These are phyloP conservation scores for Salarias fasciatus DNA, from an alignment of 2,797 vertebrate species.

Conservation along the genomic window DNA sequence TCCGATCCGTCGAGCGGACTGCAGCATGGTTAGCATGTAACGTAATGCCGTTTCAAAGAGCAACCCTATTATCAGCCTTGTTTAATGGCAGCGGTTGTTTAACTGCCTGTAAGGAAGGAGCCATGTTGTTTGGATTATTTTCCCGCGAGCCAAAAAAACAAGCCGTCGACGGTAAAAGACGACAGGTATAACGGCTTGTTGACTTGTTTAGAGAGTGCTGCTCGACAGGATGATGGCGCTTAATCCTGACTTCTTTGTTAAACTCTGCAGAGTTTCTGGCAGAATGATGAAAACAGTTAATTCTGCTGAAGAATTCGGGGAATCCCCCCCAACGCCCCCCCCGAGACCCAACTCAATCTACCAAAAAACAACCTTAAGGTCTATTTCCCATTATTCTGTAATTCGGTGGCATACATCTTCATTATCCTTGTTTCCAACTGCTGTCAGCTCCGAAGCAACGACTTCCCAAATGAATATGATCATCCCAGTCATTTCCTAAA, in stretches of 20 bases:
- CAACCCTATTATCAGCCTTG: slow-evolving; percentile 51
- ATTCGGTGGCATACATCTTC: slow-evolving; percentile 65
- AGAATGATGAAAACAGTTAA: slow-evolving; percentile 47
- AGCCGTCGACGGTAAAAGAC: slow-evolving; percentile 1
- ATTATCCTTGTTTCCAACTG: slow-evolving; percentile 64
- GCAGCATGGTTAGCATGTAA: slow-evolving; percentile 48
- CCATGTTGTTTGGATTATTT: slow-evolving; percentile 29
- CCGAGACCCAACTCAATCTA: slow-evolving; percentile 58
- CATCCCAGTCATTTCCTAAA: slow-evolving; percentile 72
- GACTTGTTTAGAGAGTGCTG: slow-evolving; percentile 20
- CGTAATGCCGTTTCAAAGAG: slow-evolving; percentile 44
- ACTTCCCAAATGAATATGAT: slow-evolving; percentile 72
- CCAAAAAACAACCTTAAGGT: slow-evolving; percentile 52
- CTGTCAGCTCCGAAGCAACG: slow-evolving; percentile 48
- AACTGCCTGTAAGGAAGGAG: slow-evolving; percentile 32
- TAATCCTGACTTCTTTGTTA: slow-evolving; percentile 24
- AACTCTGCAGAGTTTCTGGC: slow-evolving; percentile 36
- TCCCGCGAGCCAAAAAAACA: slow-evolving; percentile 16
- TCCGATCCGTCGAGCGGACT: slow-evolving; percentile 46
- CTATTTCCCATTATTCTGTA: slow-evolving; percentile 60
- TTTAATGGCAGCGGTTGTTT: slow-evolving; percentile 40
- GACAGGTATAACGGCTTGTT: slow-evolving; percentile 21
- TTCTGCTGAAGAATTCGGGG: slow-evolving; percentile 41
- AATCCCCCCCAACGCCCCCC: slow-evolving; percentile 5
- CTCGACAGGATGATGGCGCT: slow-evolving; percentile 10